Evolutionary conservation across 2,113 vertebrate genomes (phyloP), one percentile per base, ranked within the genome.

Genomic region (Psilopogon haemacephalus): DNA sequence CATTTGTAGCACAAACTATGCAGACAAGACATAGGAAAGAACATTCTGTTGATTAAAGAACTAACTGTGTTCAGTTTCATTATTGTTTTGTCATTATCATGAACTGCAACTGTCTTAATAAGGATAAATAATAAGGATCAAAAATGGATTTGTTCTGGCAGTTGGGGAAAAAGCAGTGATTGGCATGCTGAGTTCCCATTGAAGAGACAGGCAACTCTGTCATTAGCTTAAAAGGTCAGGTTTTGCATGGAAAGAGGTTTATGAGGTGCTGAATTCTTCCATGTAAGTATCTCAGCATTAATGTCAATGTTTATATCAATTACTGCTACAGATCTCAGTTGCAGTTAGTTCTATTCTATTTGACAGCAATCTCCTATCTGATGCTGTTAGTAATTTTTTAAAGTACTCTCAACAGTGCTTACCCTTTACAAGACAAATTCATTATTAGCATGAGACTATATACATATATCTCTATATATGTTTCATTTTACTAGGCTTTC

Each of bases 231-330:
- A 96, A 95, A 96, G 89, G 93, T 94, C 95, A 95, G 27, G 21
- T 96, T 93, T 94, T 92, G 81, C 91, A 93, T 92, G 70, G 87
- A 86, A 91, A 87, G 85, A 83, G 87, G 89, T 95, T 96, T 94
- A 91, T 84, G 86, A 93, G 86, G 71, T 89, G 71, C 67, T 83
- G 74, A 94, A 85, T 92, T 77, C 74, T 87, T 92, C 71, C 50
- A 28, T 73, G 42, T 79, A 80, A 91, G 60, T 94, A 87, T 91
- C 84, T 92, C 74, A 74, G 48, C 86, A 79, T 94, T 93, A 96
- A 92, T 89, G 88, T 87, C 82, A 87, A 76, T 95, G 85, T 92
- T 94, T 96, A 42, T 95, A 67, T 89, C 87, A 93, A 91, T 94
- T 95, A 91, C 91, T 87, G 67, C 74, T 76, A 35, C 64, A 87